These are phyloP conservation scores for Ormyrus rosae DNA, from an alignment of 2,888 invertebrate genomes.

Conservation along the genomic window DNA sequence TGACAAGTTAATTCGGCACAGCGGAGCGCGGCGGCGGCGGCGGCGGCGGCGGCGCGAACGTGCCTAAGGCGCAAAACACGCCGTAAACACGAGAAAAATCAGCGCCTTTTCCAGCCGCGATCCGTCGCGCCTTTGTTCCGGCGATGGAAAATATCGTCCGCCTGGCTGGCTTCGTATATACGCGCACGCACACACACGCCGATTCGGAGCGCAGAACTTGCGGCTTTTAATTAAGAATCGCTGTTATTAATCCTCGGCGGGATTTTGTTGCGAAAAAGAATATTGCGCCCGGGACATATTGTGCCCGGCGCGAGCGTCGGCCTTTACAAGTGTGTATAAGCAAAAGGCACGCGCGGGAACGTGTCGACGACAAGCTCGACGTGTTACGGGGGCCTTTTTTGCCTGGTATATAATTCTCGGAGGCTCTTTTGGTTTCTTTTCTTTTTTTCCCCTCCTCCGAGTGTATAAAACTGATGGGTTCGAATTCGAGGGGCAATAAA, in stretches of 20 bases:
- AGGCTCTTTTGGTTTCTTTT: not conserved
- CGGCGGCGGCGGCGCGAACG: slow-evolving; percentile 63
- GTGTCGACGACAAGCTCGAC: not conserved
- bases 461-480: no score
- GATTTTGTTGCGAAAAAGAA: not conserved
- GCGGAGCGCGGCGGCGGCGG: slow-evolving; percentile 15
- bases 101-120: slow-evolving; percentile 56
- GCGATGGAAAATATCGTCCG: slow-evolving; percentile 56
- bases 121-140: slow-evolving; percentile 57
- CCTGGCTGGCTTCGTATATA: not conserved
- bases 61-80: slow-evolving; percentile 72
- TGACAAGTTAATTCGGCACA: slow-evolving; percentile 43
- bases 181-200: no score
- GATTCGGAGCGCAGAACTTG: no score
- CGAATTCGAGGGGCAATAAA: no score
- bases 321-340: not conserved
- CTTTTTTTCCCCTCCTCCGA: not conserved
- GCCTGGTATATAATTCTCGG: not conserved
- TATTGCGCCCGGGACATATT: not conserved
- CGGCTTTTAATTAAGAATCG: no score
- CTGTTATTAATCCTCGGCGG: no score
- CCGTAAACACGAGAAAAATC: slow-evolving; percentile 66
- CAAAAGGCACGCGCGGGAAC: slow-evolving; percentile 24
- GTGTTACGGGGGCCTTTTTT: not conserved
- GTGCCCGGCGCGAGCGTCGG: not conserved